Base-by-base conservation (phyloP, 2,797 vertebrate genomes). In the Microctenopoma steveboyesi region DNA sequence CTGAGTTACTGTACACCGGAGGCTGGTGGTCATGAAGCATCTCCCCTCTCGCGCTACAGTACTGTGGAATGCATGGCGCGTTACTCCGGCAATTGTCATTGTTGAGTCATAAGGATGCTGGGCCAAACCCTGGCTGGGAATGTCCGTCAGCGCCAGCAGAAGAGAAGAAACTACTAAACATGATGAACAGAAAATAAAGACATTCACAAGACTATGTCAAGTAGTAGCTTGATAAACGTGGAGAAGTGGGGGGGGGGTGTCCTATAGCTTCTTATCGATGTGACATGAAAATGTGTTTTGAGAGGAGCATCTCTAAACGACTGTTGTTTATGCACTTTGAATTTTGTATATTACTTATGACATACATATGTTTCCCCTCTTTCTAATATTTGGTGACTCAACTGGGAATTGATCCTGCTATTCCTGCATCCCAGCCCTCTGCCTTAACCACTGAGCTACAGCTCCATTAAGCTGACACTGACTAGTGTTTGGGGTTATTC, bases 81-180 rank as follows among this genome's bases (percentile, higher is more conserved):
- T 63, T 47, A 39, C 35, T 50, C 2, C 28, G 15, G n/a, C 40
- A 72, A 60, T 16, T 70, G 55, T 78, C 55, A 58, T 66, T 62
- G 39, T 72, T 30, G 16, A 64, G 60, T 45, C 54, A 60, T 14
- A 68, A 35, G 45, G 46, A 63, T 60, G 15, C 45, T 42, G 37
- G 61, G 48, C 45, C 69, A 39, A 76, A 69, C 69, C 59, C 55
- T 18, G 59, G 50, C 30, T 75, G 42, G 56, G 71, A 69, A 63
- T 73, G 64, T 76, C 54, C 70, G 16, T 45, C 43, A 63, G 53
- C 33, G 15, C 0, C 28, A 52, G 11, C 11, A 37, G n/a, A 22
- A 27, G 10, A 37, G 0, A 66, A 22, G 13, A 27, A 63, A 47
- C 58, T 37, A n/a, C 16, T 46, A 16, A n/a, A 51, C 10, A 52